These are phyloP conservation scores for Ochropleura plecta DNA, from an alignment of 2,888 invertebrate species.

Conservation along the genomic window DNA sequence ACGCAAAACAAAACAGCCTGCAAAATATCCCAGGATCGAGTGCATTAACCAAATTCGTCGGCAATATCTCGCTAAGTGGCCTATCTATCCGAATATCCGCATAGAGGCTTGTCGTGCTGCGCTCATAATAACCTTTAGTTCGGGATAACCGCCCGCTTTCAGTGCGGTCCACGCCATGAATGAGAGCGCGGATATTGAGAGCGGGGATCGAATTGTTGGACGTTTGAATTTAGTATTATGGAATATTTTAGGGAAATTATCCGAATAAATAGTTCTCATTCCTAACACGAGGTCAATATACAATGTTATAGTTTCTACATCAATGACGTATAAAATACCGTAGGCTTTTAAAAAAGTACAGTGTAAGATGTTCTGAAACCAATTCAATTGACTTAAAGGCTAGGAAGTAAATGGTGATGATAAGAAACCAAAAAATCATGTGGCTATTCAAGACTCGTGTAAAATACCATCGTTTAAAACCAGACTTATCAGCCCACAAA, in stretches of 20 bases:
- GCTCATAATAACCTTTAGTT: slow-evolving; percentile 68
- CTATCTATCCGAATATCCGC: slow-evolving; percentile 71
- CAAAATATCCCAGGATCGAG: slow-evolving; percentile 56
- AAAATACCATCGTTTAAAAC: background rate
- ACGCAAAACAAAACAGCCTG: slow-evolving; percentile 36
- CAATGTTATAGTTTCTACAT: background rate
- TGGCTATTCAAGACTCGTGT: background rate
- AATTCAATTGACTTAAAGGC: background rate
- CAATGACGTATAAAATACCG: background rate
- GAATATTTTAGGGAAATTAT: slow-evolving; percentile 2
- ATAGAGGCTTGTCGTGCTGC: slow-evolving; percentile 58
- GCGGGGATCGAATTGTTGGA: slow-evolving; percentile 29
- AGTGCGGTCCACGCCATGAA: slow-evolving; percentile 47
- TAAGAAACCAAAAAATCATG: background rate
- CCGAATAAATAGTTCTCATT: background rate
- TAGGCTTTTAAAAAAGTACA: background rate
- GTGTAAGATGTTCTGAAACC: background rate
- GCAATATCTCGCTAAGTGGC: slow-evolving; percentile 71
- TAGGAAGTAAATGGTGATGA: background rate
- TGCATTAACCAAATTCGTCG: slow-evolving; percentile 70
- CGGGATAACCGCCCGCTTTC: slow-evolving; percentile 53
- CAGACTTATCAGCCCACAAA: background rate
- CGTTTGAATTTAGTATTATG: slow-evolving; percentile 10
- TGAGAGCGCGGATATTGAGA: slow-evolving; percentile 52
- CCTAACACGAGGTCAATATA: background rate